A percentile compares a stretch with the other conserved stretches of the same genome.
phyloP scores from a whole-genome alignment of 37 sponge, comb jelly and placozoan genomes.

The Crambe crambe region DNA sequence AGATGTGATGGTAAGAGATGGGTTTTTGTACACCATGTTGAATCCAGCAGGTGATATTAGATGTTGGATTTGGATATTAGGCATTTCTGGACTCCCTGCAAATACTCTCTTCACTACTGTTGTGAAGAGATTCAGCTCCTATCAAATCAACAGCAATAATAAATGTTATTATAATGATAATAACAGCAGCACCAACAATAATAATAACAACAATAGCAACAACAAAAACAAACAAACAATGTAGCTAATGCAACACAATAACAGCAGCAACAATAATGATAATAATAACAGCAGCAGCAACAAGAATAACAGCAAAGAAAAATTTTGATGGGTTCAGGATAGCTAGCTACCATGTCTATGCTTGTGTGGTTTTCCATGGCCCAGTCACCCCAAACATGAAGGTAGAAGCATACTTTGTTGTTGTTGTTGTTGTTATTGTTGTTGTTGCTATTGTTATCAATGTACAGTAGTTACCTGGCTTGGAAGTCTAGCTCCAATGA shows the following conservation, averaged over 20 bases:
- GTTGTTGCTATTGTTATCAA: neutral
- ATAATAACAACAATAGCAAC: too few relatives aligned
- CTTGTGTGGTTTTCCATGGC: too few relatives aligned
- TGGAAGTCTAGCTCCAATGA: constrained; percentile 49
- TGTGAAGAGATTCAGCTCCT: constrained; percentile 75
- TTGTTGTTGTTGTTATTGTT: too few relatives aligned
- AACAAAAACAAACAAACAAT: too few relatives aligned
- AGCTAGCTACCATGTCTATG: neutral
- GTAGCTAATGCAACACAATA: too few relatives aligned
- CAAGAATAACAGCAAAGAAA: neutral
- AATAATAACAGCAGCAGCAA: neutral
- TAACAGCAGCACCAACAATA: neutral
- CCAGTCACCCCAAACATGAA: too few relatives aligned
- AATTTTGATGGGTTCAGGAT: too few relatives aligned
- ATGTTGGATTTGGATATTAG: constrained; percentile 12
- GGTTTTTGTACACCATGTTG: too few relatives aligned
- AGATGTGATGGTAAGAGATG: neutral
- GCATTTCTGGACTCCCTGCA: constrained; percentile 40
- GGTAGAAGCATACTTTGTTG: too few relatives aligned
- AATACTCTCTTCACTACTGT: constrained; percentile 69
- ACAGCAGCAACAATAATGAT: too few relatives aligned
- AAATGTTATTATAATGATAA: neutral
- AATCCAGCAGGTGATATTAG: neutral
- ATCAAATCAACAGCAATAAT: neutral
- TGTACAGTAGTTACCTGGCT: constrained; percentile 33